Percentiles rank a stretch among this genome's conserved stretches.
Conservation (phyloP, 1,140 invertebrate genomes). For the Neodiprion virginianus region DNA sequence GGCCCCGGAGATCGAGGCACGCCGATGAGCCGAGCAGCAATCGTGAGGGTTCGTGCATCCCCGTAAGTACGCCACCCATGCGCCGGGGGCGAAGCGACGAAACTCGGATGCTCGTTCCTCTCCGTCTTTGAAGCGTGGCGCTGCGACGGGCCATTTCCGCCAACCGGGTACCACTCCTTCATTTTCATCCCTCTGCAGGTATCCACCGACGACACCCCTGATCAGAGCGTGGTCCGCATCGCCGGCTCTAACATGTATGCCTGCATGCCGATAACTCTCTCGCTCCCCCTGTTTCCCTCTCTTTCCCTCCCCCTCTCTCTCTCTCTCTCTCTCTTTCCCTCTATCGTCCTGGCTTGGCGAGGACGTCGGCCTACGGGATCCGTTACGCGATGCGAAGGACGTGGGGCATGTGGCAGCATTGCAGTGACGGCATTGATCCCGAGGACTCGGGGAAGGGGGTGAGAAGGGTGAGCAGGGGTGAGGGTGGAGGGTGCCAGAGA, state of each 20-base stretch:
- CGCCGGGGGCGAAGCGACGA: not conserved
- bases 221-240: constrained; percentile 15
- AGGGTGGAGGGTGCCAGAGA: constrained; percentile 17
- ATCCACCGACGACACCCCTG: not conserved
- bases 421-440: constrained; percentile 45
- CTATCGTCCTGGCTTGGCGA: not conserved
- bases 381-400: constrained; percentile 16
- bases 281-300: constrained; percentile 17
- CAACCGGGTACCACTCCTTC: not conserved
- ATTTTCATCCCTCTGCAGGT: not conserved
- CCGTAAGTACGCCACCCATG: not conserved
- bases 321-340: not conserved
- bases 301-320: constrained; percentile 15
- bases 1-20: not conserved
- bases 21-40: not conserved
- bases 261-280: not conserved
- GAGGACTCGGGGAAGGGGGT: constrained; percentile 19
- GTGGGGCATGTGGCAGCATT: constrained; percentile 34
- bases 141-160: not conserved
- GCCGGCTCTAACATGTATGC: not conserved
- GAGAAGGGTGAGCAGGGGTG: constrained; percentile 17
- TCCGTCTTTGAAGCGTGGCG: not conserved
- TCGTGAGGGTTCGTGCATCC: not conserved
- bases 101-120: not conserved
- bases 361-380: constrained; percentile 28